Percentiles rank a stretch among this genome's conserved stretches.
phyloP scores from a whole-genome alignment of 2,797 vertebrate species.

The Urocyon cinereoargenteus region DNA sequence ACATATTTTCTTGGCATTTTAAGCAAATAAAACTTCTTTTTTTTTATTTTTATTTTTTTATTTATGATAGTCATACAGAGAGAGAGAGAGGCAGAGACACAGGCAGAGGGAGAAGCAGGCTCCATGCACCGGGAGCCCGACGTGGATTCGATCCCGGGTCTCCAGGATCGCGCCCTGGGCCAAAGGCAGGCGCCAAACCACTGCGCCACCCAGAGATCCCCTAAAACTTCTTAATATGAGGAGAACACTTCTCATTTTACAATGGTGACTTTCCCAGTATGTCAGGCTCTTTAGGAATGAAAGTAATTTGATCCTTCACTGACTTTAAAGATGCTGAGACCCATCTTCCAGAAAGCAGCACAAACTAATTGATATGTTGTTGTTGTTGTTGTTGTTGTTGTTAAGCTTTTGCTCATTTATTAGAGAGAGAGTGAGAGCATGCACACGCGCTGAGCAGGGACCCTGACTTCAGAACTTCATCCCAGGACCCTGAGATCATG shows the following conservation, averaged over 20 bases:
- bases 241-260: neutral
- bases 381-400: too few relatives aligned
- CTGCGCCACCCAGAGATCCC: too few relatives aligned
- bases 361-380: neutral
- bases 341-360: neutral
- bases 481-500: too few relatives aligned
- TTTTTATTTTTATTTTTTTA: too few relatives aligned
- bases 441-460: neutral
- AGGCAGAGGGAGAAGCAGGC: too few relatives aligned
- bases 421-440: neutral
- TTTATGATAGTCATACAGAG: too few relatives aligned
- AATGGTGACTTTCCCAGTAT: conserved; percentile 13
- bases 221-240: conserved; percentile 43
- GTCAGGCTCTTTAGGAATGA: conserved; percentile 24
- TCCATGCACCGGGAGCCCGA: too few relatives aligned
- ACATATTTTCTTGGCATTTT: neutral
- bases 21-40: neutral
- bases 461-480: rapidly evolving
- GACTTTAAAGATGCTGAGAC: conserved; percentile 34
- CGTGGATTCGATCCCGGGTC: too few relatives aligned
- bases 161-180: too few relatives aligned
- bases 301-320: conserved; percentile 39
- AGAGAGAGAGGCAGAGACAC: too few relatives aligned
- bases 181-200: too few relatives aligned
- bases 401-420: neutral